phyloP scores from a whole-genome alignment of 1,140 invertebrate genomes.

The Sinella curviseta region DNA sequence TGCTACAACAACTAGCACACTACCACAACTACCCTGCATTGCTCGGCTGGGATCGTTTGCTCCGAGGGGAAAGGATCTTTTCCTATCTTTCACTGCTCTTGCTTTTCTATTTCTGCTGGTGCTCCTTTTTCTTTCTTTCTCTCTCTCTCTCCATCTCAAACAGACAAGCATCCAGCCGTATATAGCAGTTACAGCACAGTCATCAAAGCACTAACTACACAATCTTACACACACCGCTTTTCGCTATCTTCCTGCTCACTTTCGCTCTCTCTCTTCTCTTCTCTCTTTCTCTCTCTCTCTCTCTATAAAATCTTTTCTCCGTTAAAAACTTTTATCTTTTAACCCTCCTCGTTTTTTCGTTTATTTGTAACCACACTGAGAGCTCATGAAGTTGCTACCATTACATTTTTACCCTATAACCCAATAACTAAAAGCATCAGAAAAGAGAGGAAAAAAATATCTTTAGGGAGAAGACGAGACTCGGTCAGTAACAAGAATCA shows the following conservation, averaged over 20 bases:
- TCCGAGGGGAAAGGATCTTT: slow-evolving; percentile 19
- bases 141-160: background rate
- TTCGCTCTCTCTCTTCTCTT: background rate
- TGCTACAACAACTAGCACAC: too few relatives aligned
- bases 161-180: background rate
- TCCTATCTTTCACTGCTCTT: slow-evolving; percentile 9
- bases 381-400: background rate
- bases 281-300: background rate
- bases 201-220: background rate
- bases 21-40: background rate
- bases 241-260: background rate
- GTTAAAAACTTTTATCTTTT: background rate
- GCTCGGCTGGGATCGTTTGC: background rate
- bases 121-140: background rate
- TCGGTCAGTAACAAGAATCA: too few relatives aligned
- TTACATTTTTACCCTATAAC: too few relatives aligned
- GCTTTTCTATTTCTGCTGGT: background rate
- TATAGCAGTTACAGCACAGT: background rate
- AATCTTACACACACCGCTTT: background rate
- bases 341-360: background rate
- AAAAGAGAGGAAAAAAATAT: too few relatives aligned
- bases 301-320: background rate
- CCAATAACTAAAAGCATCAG: too few relatives aligned
- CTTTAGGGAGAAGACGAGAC: too few relatives aligned
- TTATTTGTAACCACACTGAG: background rate